These are phyloP conservation scores for Geotrypetes seraphini DNA, from an alignment of 2,797 vertebrate genomes.

Conservation along the genomic window DNA sequence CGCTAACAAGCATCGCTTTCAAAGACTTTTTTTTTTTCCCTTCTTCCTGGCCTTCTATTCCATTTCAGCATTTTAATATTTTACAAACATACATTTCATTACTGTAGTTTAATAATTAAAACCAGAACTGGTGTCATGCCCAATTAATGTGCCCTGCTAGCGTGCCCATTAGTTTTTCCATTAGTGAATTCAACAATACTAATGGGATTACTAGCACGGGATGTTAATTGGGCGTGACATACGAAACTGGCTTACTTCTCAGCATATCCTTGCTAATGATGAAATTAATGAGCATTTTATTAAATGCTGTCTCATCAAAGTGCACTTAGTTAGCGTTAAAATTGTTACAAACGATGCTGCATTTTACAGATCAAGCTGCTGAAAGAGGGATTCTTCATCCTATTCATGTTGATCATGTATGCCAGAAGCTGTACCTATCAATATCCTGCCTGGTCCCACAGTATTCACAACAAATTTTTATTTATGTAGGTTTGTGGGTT, in stretches of 20 bases:
- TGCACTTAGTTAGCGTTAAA: constrained; percentile 74
- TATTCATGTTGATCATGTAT: too few relatives aligned
- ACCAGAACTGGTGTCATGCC: constrained; percentile 96
- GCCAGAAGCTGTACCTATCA: constrained; percentile 22
- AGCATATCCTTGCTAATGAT: constrained; percentile 80
- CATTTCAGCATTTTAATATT: constrained; percentile 71
- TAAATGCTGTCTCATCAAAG: constrained; percentile 84
- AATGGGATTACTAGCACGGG: constrained; percentile 97
- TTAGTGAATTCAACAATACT: constrained; percentile 99
- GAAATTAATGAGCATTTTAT: constrained; percentile 91
- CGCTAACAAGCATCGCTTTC: constrained; percentile 7
- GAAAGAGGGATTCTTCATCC: constrained; percentile 44
- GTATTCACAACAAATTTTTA: too few relatives aligned
- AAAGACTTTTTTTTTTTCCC: constrained; percentile 34
- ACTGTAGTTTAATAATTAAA: constrained; percentile 96
- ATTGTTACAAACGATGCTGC: constrained; percentile 70
- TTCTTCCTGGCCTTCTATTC: constrained; percentile 51
- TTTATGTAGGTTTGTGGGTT: too few relatives aligned
- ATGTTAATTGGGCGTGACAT: constrained; percentile 99
- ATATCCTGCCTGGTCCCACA: constrained; percentile 9
- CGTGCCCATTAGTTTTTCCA: constrained; percentile 98
- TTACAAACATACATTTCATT: constrained; percentile 92
- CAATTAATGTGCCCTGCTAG: constrained; percentile 95
- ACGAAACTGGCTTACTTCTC: constrained; percentile 92
- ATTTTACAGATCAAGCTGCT: constrained; percentile 62